Base-by-base conservation (phyloP, 2,888 invertebrate genomes). In the Tromatobia lineatoria region DNA sequence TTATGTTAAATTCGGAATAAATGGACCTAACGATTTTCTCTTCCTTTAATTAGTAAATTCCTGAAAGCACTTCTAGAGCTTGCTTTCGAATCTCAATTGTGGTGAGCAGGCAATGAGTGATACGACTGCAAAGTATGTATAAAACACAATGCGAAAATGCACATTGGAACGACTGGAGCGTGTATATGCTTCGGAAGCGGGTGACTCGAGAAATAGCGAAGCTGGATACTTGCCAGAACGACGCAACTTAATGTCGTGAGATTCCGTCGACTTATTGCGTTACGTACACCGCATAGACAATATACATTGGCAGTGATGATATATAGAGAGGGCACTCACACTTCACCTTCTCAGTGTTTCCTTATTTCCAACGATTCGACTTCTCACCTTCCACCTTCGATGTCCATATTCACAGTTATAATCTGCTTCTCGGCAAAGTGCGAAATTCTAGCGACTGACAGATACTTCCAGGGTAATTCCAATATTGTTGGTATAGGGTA, bases 221-320 rank as follows among this genome's bases (percentile, higher is more conserved):
- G 15, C 57, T 59, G 57, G 57, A 59, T 59, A 15, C 25, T 15
- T 29, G 57, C 57, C 57, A 59, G 57, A 29, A 29, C 25, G 57
- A 59, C 25, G 25, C 57, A 59, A 59, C 25, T 59, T 59, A 59
- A 59, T 59, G 13, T 59, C 29, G 29, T 29, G 29, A 29, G 29
- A 59, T 59, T 59, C 57, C 57, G 57, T 59, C 57, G 29, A 59
- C 15, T 59, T 59, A 59, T 59, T 59, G 57, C 25, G 6, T 59
- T 59, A 59, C 57, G 57, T 59, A 59, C 57, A 59, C 57, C 25
- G 57, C 15, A 59, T 13, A 29, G 25, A 59, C 29, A 10, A 23
- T 57, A 23, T 57, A 57, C 54, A 4, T 7, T 38, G 38, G 8
- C 42, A 42, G 42, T 8, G 42, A 11, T 11, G 42, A 42, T 42